Evolutionary conservation across 1,140 invertebrate genomes (phyloP).

Genomic region (Calephelis nemesis): DNA sequence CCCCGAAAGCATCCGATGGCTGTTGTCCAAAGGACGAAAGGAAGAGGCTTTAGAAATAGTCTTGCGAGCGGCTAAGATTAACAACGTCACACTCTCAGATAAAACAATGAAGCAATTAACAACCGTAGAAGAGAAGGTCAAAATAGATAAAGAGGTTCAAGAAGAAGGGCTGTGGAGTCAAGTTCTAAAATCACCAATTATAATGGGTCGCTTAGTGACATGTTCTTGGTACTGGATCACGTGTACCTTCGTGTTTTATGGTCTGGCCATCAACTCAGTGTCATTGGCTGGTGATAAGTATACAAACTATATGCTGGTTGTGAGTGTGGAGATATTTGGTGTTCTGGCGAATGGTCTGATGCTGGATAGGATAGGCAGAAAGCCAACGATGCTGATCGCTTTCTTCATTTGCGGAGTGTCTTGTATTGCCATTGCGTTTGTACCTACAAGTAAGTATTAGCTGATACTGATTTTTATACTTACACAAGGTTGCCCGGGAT

Average conservation of each 20-base stretch:
- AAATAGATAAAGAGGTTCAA: conserved; percentile 45
- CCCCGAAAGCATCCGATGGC: conserved; percentile 81
- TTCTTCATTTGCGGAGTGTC: conserved; percentile 81
- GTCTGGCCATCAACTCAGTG: conserved; percentile 88
- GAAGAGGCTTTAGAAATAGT: conserved; percentile 83
- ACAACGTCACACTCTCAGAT: conserved; percentile 82
- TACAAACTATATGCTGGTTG: conserved; percentile 85
- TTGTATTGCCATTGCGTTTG: conserved; percentile 63
- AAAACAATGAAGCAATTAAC: conserved; percentile 62
- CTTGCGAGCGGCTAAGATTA: conserved; percentile 83
- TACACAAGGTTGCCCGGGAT: no score
- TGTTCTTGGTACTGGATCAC: conserved; percentile 84
- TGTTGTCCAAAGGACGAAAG: conserved; percentile 84
- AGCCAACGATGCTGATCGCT: conserved; percentile 79
- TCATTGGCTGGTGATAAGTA: conserved; percentile 86
- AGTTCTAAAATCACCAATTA: conserved; percentile 58
- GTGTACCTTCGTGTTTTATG: conserved; percentile 89
- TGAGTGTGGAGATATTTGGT: conserved; percentile 85
- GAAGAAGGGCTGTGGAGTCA: conserved; percentile 59
- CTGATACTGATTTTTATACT: background rate
- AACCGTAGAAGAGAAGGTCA: conserved; percentile 43
- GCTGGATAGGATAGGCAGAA: conserved; percentile 83
- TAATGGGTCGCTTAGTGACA: conserved; percentile 59
- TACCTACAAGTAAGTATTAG: conserved; percentile 57
- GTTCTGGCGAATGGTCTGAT: conserved; percentile 83